Evolutionary conservation across 2,113 vertebrate genomes (phyloP).

Genomic region (Desmodus rotundus): DNA sequence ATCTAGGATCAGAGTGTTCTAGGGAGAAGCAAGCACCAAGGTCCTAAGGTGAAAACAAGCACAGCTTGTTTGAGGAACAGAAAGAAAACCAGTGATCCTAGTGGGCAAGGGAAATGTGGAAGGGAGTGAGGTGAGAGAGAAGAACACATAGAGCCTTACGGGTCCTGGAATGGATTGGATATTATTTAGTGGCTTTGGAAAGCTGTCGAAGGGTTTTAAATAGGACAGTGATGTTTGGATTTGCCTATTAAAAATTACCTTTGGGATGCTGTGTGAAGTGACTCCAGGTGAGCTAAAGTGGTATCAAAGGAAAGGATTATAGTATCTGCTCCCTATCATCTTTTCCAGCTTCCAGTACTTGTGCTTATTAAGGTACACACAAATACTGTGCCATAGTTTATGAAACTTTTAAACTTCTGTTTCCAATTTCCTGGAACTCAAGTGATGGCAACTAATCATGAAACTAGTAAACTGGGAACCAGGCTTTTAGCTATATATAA

Average conservation of each 20-base stretch:
- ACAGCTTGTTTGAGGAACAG: background rate
- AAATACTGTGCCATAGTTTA: background rate
- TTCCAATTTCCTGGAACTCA: background rate
- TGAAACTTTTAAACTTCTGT: background rate
- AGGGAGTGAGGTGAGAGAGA: too few species aligned
- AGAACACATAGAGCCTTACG: background rate
- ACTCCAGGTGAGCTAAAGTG: background rate
- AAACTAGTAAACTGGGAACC: background rate
- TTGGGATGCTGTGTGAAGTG: background rate
- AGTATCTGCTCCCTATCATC: background rate
- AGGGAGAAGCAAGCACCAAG: background rate
- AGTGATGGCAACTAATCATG: background rate
- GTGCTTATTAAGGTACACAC: background rate
- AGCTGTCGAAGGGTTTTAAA: background rate
- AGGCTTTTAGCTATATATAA: background rate
- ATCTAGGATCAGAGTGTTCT: background rate
- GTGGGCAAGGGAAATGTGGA: too few species aligned
- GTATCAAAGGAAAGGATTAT: background rate
- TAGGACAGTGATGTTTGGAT: background rate
- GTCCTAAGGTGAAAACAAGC: background rate
- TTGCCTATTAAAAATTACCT: background rate
- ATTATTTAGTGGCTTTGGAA: background rate
- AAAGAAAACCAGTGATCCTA: background rate
- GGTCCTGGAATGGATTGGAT: background rate
- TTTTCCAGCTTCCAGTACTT: background rate